Base-by-base conservation (phyloP, 1,140 invertebrate species). In the Acromyrmex echinatior region DNA sequence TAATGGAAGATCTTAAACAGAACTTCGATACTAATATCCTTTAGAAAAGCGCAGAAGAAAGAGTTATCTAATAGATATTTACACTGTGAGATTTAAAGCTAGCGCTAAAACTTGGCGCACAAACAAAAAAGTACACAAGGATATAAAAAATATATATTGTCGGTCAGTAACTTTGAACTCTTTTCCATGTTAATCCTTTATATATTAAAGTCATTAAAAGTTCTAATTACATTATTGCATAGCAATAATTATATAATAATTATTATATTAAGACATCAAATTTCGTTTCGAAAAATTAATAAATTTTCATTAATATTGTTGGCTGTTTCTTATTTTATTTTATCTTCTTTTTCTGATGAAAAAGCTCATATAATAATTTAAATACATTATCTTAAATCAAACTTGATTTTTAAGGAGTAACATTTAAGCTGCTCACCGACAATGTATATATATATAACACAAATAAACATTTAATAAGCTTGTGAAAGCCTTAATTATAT, bases 1-100 rank as follows among this genome's bases (percentile, higher is more conserved):
- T 71, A 71, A n/a, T 60, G 66, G 53, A 81, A 81, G 66, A 81
- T 81, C 35, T 60, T 31, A 10, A 71, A 74, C 80, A 73, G 51
- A 82, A 74, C 25, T 73, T 74, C 66, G n/a, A 56, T 71, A 28
- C 18, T 70, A 49, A 10, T 45, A 80, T 45, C 31, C n/a, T 60
- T 60, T 60, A 73, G 21, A 82, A 53, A 82, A 73, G 53, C 66
- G 53, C 53, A 74, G 25, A 35, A 51, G 21, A 70, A 31, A 60
- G 9, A 35, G 21, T 71, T 58, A 71, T 21, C 14, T 49, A 39
- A 82, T 73, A 49, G 73, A 62, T 82, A 74, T 82, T 74, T 82
- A 82, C 80, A 82, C 10, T 28, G 25, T 31, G 12, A 70, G 6
- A 53, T 74, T 73, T 49, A 82, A 74, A 49, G 35, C 12, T 73